Conservation (phyloP, 1,140 invertebrate genomes). For the Formica selysi region DNA sequence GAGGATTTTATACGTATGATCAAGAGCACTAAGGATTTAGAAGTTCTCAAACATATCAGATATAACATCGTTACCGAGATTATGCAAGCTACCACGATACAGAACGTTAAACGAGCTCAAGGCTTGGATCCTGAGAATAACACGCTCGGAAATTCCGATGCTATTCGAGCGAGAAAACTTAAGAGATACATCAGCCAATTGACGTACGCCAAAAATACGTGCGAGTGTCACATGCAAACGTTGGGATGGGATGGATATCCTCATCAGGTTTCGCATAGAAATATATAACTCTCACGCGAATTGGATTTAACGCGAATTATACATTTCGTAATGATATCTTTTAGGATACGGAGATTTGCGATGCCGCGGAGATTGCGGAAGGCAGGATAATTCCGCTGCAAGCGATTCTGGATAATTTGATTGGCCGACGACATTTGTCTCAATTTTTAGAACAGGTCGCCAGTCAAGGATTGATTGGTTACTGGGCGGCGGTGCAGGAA, state of each 20-base stretch:
- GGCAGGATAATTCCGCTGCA: conserved; percentile 88
- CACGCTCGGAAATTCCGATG: conserved; percentile 89
- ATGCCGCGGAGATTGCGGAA: conserved; percentile 77
- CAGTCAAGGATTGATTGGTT: conserved; percentile 93
- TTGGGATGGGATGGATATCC: conserved; percentile 93
- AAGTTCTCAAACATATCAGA: conserved; percentile 94
- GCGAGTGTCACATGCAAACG: conserved; percentile 92
- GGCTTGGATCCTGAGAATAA: conserved; percentile 91
- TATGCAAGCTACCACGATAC: conserved; percentile 96
- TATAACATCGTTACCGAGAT: conserved; percentile 96
- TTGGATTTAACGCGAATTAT: neutral
- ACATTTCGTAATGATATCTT: conserved; percentile 35
- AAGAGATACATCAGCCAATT: conserved; percentile 94
- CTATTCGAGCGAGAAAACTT: conserved; percentile 90
- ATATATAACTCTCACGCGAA: neutral
- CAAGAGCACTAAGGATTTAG: conserved; percentile 92
- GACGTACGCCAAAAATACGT: conserved; percentile 93
- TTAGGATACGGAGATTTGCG: conserved; percentile 79
- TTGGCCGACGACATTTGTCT: conserved; percentile 91
- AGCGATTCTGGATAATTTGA: conserved; percentile 90
- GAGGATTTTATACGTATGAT: conserved; percentile 96
- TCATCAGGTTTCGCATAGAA: conserved; percentile 78
- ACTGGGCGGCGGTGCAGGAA: conserved; percentile 96
- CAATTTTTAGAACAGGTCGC: conserved; percentile 93
- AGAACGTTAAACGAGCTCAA: conserved; percentile 95